Evolutionary conservation across 2,888 invertebrate genomes (phyloP), one percentile per base, ranked within the genome.

Genomic region (Ormyrus pomaceus): DNA sequence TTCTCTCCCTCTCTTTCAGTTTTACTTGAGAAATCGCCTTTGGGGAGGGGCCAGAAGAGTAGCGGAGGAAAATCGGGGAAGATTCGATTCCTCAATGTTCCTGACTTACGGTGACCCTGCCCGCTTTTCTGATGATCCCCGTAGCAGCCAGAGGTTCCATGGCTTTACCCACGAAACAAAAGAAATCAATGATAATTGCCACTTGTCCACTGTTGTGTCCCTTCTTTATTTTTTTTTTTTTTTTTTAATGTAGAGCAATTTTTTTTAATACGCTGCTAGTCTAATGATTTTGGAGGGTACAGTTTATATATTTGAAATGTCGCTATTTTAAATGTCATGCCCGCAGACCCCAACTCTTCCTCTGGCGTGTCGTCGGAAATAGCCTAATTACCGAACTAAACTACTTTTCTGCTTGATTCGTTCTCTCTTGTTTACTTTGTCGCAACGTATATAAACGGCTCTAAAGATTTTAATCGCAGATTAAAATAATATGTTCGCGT

Each of bases 141-240:
- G 90, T 90, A 84, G 90, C 90, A 86, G 90, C 90, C 86, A 90
- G 89, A 85, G 90, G 89, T 87, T 89, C 90, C 87, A 73, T 50
- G 79, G 79, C 82, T 82, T 80, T 70, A n/a, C 19, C 34, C 50
- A 72, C 79, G 72, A 76, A 79, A 82, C 77, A 82, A 80, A 82
- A 80, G 69, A 80, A 82, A 79, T 73, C 72, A 82, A 53, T 69
- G 75, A 79, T 82, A 68, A 82, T 76, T 71, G 59, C 5, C 51
- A 62, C 59, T 68, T 51, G 34, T 34, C 34, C 34, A 34, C 34
- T 34, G 34, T 4, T 34, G 34, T 34, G 34, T 34, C 34, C 34
- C 34, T 59, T 45, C 5, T 2, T 61, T 55, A 0, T 59, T 58
- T 48, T 13, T 51, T 13, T 13, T 13, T 13, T 13, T 61, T 13